Conservation (phyloP, 2,888 invertebrate species). For the Cosmopolites sordidus region DNA sequence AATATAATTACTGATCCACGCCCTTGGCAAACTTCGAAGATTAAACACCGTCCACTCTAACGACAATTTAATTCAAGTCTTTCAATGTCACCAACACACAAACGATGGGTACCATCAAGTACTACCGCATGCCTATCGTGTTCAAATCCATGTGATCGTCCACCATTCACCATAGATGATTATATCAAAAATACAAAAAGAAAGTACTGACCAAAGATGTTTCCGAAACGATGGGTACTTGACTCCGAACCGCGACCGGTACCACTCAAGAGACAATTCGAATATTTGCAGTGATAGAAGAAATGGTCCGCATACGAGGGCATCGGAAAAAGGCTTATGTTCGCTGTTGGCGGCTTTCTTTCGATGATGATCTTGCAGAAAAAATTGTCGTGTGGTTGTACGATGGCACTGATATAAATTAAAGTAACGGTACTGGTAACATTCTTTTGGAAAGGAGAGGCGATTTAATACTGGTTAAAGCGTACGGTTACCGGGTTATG, state of each 20-base stretch:
- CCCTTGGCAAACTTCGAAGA: no score
- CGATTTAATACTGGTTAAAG: no score
- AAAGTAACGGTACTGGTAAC: no score
- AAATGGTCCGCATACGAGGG: not conserved
- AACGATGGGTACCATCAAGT: slow-evolving; percentile 1
- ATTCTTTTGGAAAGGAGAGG: no score
- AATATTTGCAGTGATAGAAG: not conserved
- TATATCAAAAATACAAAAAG: slow-evolving; percentile 1
- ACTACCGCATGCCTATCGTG: not conserved
- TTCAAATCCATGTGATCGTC: not conserved
- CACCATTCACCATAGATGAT: not conserved
- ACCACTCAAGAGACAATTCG: not conserved
- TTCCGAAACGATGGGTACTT: not conserved
- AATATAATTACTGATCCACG: no score
- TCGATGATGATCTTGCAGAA: no score
- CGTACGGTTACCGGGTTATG: no score
- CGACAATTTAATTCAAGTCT: not conserved
- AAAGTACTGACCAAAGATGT: not conserved
- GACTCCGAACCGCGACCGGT: not conserved
- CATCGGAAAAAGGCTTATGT: no score
- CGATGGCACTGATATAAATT: no score
- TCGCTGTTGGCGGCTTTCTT: no score
- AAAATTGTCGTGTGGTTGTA: no score
- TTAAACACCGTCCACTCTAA: not conserved
- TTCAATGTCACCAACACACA: not conserved